These are phyloP conservation scores for Uromys caudimaculatus DNA, from an alignment of 2,797 vertebrate species.

Conservation along the genomic window DNA sequence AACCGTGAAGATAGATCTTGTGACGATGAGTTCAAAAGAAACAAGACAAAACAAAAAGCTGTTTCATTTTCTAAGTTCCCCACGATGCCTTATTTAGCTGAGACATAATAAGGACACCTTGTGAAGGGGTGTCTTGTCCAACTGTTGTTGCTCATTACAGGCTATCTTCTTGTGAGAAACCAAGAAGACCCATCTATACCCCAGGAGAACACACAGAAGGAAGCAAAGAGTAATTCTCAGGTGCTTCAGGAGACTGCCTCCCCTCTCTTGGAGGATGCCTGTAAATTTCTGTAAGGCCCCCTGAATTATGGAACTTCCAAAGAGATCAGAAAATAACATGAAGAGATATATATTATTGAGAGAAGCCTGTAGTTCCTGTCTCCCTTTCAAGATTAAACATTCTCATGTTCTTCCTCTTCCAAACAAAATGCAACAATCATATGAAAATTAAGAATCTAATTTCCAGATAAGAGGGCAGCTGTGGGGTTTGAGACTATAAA, in stretches of 20 bases:
- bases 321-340: neutral
- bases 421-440: neutral
- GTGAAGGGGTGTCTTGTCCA: conserved; percentile 38
- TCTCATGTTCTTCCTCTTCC: neutral
- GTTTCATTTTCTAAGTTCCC: conserved; percentile 70
- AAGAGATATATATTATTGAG: neutral
- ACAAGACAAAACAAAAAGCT: conserved; percentile 62
- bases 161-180: conserved; percentile 59
- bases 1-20: conserved; percentile 63
- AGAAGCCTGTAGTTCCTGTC: neutral
- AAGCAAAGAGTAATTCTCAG: neutral
- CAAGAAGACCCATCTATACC: neutral
- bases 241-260: neutral
- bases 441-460: neutral
- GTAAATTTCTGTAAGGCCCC: neutral
- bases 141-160: conserved; percentile 37
- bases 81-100: conserved; percentile 66
- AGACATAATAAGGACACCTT: conserved; percentile 58
- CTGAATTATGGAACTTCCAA: neutral
- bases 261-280: neutral
- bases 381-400: neutral
- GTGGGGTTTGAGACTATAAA: neutral
- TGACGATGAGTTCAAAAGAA: conserved; percentile 74
- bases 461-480: neutral
- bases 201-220: neutral